Base-by-base conservation (phyloP, 2,888 invertebrate genomes). In the Andrena flavipes region DNA sequence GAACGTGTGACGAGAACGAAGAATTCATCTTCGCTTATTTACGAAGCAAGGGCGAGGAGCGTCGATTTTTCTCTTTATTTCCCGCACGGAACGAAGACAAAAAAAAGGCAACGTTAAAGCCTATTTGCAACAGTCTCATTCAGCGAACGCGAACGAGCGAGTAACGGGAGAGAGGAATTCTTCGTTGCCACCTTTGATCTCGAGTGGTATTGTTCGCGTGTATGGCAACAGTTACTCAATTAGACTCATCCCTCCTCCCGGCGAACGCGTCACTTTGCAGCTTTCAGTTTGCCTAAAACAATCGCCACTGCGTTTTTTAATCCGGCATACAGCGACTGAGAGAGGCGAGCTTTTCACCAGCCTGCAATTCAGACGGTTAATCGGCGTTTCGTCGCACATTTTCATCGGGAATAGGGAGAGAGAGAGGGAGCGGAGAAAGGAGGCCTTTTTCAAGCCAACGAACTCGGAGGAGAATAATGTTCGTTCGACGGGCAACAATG, bases 181-280 rank as follows among this genome's bases (percentile, higher is more conserved):
- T 51, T 77, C 77, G 65, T 60, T 42, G 10, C 13, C 42, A 59
- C 26, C 77, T 76, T 77, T 70, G 65, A 80, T 65, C 70, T 77
- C 64, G 64, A 30, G 30, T 33, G 70, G 49, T 42, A 70, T 65
- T 70, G 70, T 80, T 68, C 73, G 51, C n/a, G 73, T 8, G 16
- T 33, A 65, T 10, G 33, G 59, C 56, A 59, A 77, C 73, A 42
- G 73, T 73, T 65, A 65, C 49, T 73, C 65, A 51, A 73, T 77
- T 73, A 65, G 59, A 60, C 20, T 30, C 16, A 60, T 26, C 29
- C 4, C 8, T 33, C 48, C 29, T 20, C 8, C 2, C 48, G 20
- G 60, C 60, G 73, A 73, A 73, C 23, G 71, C 33, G 26, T n/a
- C 70, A n/a, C 26, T 59, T 49, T 65, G 73, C 29, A 51, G 72